phyloP scores from a whole-genome alignment of 2,113 vertebrate species.

The Perccottus glenii region DNA sequence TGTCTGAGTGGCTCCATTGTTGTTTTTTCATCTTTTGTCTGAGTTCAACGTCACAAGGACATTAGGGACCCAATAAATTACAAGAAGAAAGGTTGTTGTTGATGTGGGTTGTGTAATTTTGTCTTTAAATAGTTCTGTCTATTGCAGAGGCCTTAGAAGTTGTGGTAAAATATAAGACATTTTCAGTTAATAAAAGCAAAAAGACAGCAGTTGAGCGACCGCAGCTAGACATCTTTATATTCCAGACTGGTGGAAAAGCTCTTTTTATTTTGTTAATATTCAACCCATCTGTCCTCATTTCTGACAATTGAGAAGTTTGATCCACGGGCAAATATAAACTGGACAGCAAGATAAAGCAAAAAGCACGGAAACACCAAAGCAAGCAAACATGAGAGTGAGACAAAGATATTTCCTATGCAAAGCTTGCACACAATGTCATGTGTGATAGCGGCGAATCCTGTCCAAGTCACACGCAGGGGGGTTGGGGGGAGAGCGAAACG shows the following conservation, averaged over 20 bases:
- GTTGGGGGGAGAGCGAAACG: slow-evolving; percentile 61
- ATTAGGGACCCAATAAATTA: slow-evolving; percentile 73
- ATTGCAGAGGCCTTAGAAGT: slow-evolving; percentile 66
- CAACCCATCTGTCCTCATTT: slow-evolving; percentile 73
- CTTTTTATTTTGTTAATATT: slow-evolving; percentile 63
- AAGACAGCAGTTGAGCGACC: slow-evolving; percentile 55
- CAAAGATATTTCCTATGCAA: slow-evolving; percentile 85
- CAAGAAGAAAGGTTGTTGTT: slow-evolving; percentile 70
- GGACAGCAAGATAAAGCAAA: slow-evolving; percentile 75
- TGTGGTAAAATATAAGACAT: slow-evolving; percentile 67
- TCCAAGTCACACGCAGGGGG: slow-evolving; percentile 81
- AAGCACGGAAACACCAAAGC: slow-evolving; percentile 67
- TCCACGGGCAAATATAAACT: slow-evolving; percentile 74
- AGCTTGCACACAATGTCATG: slow-evolving; percentile 81
- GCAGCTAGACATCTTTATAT: slow-evolving; percentile 68
- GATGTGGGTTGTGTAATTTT: slow-evolving; percentile 59
- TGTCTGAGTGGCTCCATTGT: slow-evolving; percentile 46
- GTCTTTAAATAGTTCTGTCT: slow-evolving; percentile 68
- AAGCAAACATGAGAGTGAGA: slow-evolving; percentile 76
- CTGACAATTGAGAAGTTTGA: slow-evolving; percentile 67
- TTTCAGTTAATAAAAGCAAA: slow-evolving; percentile 67
- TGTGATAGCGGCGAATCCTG: slow-evolving; percentile 78
- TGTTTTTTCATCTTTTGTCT: slow-evolving; percentile 67
- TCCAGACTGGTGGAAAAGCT: slow-evolving; percentile 59
- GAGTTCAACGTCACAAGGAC: slow-evolving; percentile 63